A percentile compares a stretch with the other conserved stretches of the same genome.
Evolutionary conservation across 2,113 vertebrate genomes (phyloP).

Genomic region (Lophius piscatorius): DNA sequence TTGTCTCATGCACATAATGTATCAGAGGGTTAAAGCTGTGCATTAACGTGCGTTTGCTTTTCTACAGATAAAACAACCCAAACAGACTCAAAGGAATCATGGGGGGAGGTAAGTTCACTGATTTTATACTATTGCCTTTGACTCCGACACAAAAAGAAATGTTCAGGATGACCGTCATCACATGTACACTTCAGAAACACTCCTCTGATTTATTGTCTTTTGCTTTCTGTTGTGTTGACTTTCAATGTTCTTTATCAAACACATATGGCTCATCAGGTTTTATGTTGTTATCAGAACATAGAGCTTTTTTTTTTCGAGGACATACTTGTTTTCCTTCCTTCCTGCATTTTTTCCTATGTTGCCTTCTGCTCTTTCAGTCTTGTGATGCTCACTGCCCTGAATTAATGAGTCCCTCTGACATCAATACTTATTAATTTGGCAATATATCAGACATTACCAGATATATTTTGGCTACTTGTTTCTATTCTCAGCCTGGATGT

Average conservation of each 20-base stretch:
- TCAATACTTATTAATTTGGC: background rate
- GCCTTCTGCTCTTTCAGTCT: background rate
- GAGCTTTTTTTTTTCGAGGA: no score
- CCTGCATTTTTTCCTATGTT: background rate
- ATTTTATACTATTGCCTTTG: background rate
- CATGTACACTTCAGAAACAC: background rate
- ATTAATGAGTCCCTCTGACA: constrained; percentile 6
- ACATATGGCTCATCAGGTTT: constrained; percentile 10
- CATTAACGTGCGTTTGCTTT: constrained; percentile 21
- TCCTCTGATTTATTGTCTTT: background rate
- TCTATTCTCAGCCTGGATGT: background rate
- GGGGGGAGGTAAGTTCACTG: constrained; percentile 74
- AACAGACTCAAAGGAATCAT: constrained; percentile 71
- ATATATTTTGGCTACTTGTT: constrained; percentile 15
- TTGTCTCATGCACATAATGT: no score
- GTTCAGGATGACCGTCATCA: no score
- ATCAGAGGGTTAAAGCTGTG: background rate
- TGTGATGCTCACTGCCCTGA: constrained; percentile 4
- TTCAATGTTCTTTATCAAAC: constrained; percentile 5
- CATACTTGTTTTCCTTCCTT: constrained; percentile 18
- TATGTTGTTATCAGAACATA: no score
- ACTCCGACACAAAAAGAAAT: background rate
- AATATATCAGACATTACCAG: constrained; percentile 9
- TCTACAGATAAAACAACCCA: constrained; percentile 43
- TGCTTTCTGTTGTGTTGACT: background rate